Conservation (phyloP, 2,797 vertebrate genomes). For the Thripadectes ignobilis region DNA sequence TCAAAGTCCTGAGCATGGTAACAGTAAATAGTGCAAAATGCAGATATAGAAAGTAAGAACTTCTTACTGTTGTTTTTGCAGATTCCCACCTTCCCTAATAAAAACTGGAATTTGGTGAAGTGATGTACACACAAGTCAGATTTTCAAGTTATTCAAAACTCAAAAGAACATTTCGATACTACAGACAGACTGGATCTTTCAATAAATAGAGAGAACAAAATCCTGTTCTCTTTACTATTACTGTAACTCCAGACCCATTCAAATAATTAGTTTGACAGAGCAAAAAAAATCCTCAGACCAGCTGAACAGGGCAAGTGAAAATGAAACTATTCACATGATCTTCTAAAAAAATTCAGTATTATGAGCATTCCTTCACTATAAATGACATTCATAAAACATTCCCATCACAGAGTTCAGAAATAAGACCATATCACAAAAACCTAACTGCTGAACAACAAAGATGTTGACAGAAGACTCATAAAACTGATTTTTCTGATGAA, state of each 20-base stretch:
- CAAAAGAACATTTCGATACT: background rate
- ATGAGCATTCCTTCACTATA: background rate
- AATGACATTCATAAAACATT: background rate
- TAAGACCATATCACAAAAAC: background rate
- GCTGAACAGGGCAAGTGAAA: background rate
- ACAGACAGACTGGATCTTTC: background rate
- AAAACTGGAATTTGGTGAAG: background rate
- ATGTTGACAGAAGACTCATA: slow-evolving; percentile 8
- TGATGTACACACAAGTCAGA: background rate
- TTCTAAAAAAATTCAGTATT: background rate
- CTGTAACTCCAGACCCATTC: background rate
- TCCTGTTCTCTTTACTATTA: background rate
- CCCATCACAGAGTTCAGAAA: background rate
- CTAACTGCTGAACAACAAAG: background rate
- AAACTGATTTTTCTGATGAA: slow-evolving; percentile 17
- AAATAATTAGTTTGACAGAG: background rate
- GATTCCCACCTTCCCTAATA: background rate
- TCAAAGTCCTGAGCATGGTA: background rate
- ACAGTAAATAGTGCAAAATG: background rate
- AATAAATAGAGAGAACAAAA: background rate
- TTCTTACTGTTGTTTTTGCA: background rate
- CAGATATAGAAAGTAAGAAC: background rate
- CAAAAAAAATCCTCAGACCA: background rate
- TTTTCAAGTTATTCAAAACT: background rate
- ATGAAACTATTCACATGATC: background rate